Evolutionary conservation across 37 sponge, comb jelly and placozoan species (phyloP).

Genomic region (Tethya wilhelma): DNA sequence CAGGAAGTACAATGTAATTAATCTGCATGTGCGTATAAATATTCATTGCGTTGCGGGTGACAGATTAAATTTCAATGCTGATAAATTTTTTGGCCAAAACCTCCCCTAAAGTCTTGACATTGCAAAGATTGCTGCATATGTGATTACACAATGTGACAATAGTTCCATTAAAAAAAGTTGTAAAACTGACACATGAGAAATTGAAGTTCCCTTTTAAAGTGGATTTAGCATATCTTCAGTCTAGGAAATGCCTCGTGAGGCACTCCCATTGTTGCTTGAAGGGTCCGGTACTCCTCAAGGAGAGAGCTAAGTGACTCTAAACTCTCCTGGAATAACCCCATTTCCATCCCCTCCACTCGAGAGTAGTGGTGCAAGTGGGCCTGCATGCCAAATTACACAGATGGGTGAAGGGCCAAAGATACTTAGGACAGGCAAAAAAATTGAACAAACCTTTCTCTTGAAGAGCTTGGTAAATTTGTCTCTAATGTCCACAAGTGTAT

Average conservation of each 20-base stretch:
- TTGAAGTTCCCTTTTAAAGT: not conserved
- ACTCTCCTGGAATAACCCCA: constrained; percentile 70
- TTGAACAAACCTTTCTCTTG: constrained; percentile 63
- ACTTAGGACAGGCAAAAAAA: not conserved
- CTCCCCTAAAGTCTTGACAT: too few species aligned
- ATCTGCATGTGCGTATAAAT: too few species aligned
- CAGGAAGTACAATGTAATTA: too few species aligned
- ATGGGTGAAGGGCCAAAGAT: not conserved
- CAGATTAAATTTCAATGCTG: too few species aligned
- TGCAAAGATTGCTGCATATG: too few species aligned
- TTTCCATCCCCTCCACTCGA: constrained; percentile 95
- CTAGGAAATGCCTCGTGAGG: constrained; percentile 21
- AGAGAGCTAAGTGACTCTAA: constrained; percentile 76
- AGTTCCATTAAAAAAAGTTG: too few species aligned
- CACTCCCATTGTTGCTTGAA: constrained; percentile 53
- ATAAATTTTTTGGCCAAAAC: too few species aligned
- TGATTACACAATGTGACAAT: too few species aligned
- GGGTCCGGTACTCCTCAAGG: constrained; percentile 71
- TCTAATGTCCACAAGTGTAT: constrained; percentile 68
- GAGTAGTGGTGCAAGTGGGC: constrained; percentile 98
- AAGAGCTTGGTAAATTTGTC: constrained; percentile 85
- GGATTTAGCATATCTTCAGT: constrained; percentile 31
- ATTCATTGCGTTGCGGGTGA: too few species aligned
- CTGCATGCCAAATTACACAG: constrained; percentile 19
- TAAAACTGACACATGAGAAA: too few species aligned